phyloP scores from a whole-genome alignment of 1,140 invertebrate genomes.

The Cotesia vestalis region DNA sequence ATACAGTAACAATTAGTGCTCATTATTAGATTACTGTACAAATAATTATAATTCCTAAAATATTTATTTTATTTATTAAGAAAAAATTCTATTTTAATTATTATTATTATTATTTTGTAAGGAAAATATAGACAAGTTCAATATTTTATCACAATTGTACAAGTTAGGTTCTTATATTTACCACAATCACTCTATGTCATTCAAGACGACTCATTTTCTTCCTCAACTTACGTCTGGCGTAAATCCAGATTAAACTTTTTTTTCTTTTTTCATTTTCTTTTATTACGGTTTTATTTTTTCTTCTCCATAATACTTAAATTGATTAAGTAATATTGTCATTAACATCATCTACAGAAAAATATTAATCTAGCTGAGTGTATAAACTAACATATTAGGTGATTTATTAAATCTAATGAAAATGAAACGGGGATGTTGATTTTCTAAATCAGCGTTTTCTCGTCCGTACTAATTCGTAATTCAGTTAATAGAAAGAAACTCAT shows the following conservation, averaged over 20 bases:
- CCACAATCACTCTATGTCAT: slow-evolving; percentile 20
- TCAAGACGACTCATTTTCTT: slow-evolving; percentile 9
- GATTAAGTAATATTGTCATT: slow-evolving; percentile 19
- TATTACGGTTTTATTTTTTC: background rate
- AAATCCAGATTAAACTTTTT: slow-evolving; percentile 12
- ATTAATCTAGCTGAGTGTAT: background rate
- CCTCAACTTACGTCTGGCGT: slow-evolving; percentile 15
- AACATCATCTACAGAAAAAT: slow-evolving; percentile 8
- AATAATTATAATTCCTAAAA: no score
- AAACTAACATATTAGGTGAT: background rate
- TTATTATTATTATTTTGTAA: background rate
- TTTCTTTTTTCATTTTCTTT: background rate
- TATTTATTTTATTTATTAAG: no score
- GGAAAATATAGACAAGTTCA: slow-evolving; percentile 15
- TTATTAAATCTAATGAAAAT: background rate
- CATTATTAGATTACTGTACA: no score
- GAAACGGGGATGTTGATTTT: background rate
- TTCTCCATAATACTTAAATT: background rate
- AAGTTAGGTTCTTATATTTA: slow-evolving; percentile 19
- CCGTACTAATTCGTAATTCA: background rate
- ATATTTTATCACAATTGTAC: slow-evolving; percentile 22
- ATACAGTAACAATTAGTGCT: no score
- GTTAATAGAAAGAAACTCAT: background rate
- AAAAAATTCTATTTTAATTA: no score
- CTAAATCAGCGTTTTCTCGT: slow-evolving; percentile 9